Base-by-base conservation (phyloP, 2,888 invertebrate genomes). In the Ophioninae sp. region DNA sequence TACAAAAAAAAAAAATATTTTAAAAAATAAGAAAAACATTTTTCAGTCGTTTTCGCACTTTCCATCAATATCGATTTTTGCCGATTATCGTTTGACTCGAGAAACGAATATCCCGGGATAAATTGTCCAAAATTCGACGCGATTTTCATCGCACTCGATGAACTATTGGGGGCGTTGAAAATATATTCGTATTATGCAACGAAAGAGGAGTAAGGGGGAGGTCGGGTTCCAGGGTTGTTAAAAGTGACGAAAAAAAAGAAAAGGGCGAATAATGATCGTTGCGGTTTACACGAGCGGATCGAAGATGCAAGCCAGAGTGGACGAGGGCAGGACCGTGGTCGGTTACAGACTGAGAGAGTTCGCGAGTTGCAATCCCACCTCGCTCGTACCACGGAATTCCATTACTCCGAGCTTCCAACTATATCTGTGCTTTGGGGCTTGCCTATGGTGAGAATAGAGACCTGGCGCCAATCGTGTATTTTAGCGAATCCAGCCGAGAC, bases 281-380 rank as follows among this genome's bases (percentile, higher is more conserved):
- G 30, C 44, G 44, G 30, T 30, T 76, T 65, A 41, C 69, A 41
- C 22, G 74, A 56, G 56, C 37, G 79, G 30, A 64, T 58, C 56
- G 78, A 79, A 61, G 59, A 79, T 59, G 63, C 75, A 37, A 56
- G 63, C 61, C 59, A 61, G 69, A 10, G 23, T 81, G 67, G 44
- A 44, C 63, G 22, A 81, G 78, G 69, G 51, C 86, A 82, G 81
- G 76, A 82, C 81, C 86, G 87, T 87, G 87, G 86, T 86, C 88
- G 83, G 82, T 90, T 87, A 89, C 87, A 85, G 87, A 89, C 90
- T 89, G 89, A 89, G 83, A 13, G 51, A 51, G 78, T 75, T 69
- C 64, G 65, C 81, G 71, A 72, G 63, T 71, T 74, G 69, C 51
- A 39, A 64, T 72, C 59, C 44, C 44, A 81, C 71, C 20, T 30